A percentile compares a stretch with the other conserved stretches of the same genome.
These are phyloP conservation scores for Eilema griseolum DNA, from an alignment of 2,888 invertebrate genomes.

Conservation along the genomic window DNA sequence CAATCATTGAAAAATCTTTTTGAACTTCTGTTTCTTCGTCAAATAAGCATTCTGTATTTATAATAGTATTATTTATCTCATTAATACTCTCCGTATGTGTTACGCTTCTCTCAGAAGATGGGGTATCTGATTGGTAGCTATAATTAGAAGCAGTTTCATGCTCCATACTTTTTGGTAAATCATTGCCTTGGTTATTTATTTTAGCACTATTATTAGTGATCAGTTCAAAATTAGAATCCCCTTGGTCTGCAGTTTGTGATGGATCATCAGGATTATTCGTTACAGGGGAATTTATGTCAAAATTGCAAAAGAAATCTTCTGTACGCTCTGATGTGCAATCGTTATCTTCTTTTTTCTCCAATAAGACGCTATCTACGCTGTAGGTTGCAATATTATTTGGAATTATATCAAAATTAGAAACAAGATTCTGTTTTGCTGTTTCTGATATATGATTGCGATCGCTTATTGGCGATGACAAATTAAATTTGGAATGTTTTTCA, in stretches of 20 bases:
- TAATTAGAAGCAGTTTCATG: neutral
- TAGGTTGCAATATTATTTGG: neutral
- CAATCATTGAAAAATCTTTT: neutral
- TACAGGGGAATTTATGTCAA: constrained; percentile 6
- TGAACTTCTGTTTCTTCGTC: neutral
- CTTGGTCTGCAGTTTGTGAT: neutral
- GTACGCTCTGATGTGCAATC: neutral
- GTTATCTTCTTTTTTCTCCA: neutral
- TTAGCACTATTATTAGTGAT: neutral
- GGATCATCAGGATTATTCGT: neutral
- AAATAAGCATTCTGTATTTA: neutral
- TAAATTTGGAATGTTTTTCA: neutral
- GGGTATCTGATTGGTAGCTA: neutral
- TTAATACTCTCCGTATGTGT: neutral
- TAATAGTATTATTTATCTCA: constrained; percentile 1
- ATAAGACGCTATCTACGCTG: neutral
- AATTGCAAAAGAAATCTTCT: constrained; percentile 8
- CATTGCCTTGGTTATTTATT: neutral
- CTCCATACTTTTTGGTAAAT: neutral
- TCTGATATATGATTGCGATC: neutral
- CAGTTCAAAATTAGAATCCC: constrained; percentile 4
- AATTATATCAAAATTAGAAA: neutral
- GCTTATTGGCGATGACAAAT: neutral
- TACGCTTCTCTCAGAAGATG: neutral
- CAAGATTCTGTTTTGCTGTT: neutral